Evolutionary conservation across 2,888 invertebrate genomes (phyloP).

Genomic region (Pharmacophagus antenor): DNA sequence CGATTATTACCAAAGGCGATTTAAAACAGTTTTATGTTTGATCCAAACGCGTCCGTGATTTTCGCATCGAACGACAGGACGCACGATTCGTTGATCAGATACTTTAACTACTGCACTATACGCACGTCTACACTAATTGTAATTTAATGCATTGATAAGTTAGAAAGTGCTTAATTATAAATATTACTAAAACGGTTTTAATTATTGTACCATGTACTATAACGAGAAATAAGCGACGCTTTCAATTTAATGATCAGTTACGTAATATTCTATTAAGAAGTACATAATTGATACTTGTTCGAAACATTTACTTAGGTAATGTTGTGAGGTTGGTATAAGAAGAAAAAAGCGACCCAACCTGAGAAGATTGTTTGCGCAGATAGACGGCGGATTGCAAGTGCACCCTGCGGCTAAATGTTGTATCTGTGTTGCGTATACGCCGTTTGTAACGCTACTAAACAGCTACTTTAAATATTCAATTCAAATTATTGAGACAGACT

Average conservation of each 20-base stretch:
- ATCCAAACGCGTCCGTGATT: no score
- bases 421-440: constrained; percentile 47
- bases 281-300: constrained; percentile 59
- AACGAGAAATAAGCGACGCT: constrained; percentile 44
- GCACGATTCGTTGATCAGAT: neutral
- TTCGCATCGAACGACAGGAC: neutral
- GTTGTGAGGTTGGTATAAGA: constrained; percentile 52
- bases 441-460: constrained; percentile 50
- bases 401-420: constrained; percentile 52
- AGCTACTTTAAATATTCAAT: constrained; percentile 37
- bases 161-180: constrained; percentile 6
- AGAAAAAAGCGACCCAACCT: constrained; percentile 36
- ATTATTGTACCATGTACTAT: constrained; percentile 29
- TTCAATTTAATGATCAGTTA: constrained; percentile 54
- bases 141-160: constrained; percentile 4
- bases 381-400: constrained; percentile 52
- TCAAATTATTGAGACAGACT: constrained; percentile 17
- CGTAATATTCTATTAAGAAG: constrained; percentile 62
- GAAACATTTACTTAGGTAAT: constrained; percentile 62
- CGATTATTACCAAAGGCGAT: no score
- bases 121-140: constrained; percentile 1
- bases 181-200: constrained; percentile 12
- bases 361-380: constrained; percentile 54
- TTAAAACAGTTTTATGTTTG: no score
- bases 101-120: neutral